Percentiles rank a stretch among this genome's conserved stretches.
phyloP scores from a whole-genome alignment of 2,113 vertebrate species.

The Cyanoderma ruficeps region DNA sequence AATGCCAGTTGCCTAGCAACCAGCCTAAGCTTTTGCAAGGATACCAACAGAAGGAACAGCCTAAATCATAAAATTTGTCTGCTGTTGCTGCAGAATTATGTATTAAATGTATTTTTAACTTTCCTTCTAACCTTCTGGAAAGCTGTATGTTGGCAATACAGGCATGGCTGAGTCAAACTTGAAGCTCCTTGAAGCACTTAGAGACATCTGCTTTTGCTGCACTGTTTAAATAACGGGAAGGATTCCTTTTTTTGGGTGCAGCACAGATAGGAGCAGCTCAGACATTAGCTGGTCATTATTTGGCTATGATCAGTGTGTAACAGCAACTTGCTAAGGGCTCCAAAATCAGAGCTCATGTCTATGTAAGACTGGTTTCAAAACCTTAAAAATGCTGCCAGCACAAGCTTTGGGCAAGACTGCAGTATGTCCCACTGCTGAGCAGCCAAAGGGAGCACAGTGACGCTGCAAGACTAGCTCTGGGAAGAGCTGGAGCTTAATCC shows the following conservation, averaged over 20 bases:
- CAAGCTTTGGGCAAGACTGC: background rate
- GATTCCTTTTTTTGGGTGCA: background rate
- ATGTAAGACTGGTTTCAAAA: background rate
- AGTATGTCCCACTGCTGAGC: background rate
- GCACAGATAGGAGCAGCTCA: background rate
- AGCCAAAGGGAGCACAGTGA: background rate
- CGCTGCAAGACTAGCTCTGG: background rate
- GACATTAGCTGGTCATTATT: background rate
- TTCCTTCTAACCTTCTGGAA: constrained; percentile 48
- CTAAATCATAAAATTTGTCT: constrained; percentile 61
- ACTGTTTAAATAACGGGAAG: background rate
- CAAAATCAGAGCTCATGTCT: background rate
- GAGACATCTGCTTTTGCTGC: constrained; percentile 14
- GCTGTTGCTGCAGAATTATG: constrained; percentile 46
- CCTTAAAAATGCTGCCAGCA: background rate
- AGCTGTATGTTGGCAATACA: background rate
- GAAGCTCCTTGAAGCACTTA: constrained; percentile 20
- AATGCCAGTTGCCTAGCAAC: constrained; percentile 77
- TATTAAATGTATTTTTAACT: constrained; percentile 37
- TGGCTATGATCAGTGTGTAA: background rate
- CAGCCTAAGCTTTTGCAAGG: constrained; percentile 64
- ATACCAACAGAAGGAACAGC: constrained; percentile 63
- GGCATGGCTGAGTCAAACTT: constrained; percentile 6
- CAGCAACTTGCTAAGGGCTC: background rate
- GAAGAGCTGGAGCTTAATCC: background rate